Evolutionary conservation across 2,797 vertebrate species (phyloP).

Genomic region (Alauda arvensis): DNA sequence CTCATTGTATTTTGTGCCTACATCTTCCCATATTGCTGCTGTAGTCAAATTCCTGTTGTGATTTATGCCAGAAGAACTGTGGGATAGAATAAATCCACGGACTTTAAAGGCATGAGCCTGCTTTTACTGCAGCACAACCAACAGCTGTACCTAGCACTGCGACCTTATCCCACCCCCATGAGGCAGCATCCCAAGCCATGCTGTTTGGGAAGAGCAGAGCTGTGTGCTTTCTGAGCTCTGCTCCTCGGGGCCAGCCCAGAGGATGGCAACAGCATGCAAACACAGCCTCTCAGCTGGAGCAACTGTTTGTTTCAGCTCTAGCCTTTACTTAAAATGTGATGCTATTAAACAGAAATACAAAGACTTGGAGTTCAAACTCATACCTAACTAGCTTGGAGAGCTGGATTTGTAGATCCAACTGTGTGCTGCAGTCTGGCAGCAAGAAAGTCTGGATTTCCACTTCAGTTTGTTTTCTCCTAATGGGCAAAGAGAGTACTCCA

Average conservation of each 20-base stretch:
- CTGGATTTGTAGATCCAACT: background rate
- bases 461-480: background rate
- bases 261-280: background rate
- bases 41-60: background rate
- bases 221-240: background rate
- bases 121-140: background rate
- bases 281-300: background rate
- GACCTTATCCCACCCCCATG: background rate
- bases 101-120: background rate
- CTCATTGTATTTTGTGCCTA: background rate
- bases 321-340: conserved; percentile 2
- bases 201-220: background rate
- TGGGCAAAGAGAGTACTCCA: background rate
- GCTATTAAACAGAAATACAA: background rate
- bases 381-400: background rate
- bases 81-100: background rate
- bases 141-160: background rate
- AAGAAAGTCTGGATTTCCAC: background rate
- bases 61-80: background rate
- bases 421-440: background rate
- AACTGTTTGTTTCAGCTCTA: background rate
- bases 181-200: background rate
- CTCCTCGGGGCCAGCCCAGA: background rate
- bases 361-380: background rate
- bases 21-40: background rate